Evolutionary conservation across 2,888 invertebrate genomes (phyloP), one percentile per base, ranked within the genome.

Genomic region (Heteropelma amictum): DNA sequence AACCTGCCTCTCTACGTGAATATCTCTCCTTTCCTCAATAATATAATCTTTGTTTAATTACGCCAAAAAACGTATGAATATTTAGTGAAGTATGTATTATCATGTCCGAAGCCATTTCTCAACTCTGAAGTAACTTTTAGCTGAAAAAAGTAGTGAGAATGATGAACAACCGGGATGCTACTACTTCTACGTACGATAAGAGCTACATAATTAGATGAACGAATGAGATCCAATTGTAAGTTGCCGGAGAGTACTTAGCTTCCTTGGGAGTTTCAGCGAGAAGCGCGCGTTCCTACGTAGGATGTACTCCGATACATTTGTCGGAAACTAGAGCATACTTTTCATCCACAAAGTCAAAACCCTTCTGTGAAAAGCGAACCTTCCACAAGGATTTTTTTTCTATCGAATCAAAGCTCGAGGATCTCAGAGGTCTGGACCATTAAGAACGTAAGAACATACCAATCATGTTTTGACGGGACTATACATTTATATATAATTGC

Each of bases 151-250:
- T 10, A 61, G n/a, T 26, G 47, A 33, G 49, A 51, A 49, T 51
- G 56, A 38, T 26, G 4, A n/a, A 45, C 23, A 65, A 14, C 14
- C 10, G 30, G 38, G 30, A 42, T 30, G 26, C 21, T 1, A 30
- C 12, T 21, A 26, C 2, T 45, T 38, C 35, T 49, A 30, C 19
- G 35, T 35, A 51, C 12, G 14, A 40, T 35, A 6, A 14, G 7
- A 42, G 30, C 14, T 45, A n/a, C 35, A 35, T 74, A 69, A 69
- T 74, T 74, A 69, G 63, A 45, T 38, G 42, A 51, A 74, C 51
- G 53, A 47, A 65, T 45, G 10, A 40, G 56, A 56, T 47, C 64
- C 35, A 74, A 74, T 74, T 74, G 54, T 65, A 53, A 65, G 74
- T 74, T 64, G 26, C 38, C 35, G 28, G 58, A 64, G 58, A 47